A percentile compares a stretch with the other conserved stretches of the same genome.
phyloP scores from a whole-genome alignment of 2,888 invertebrate genomes.

The Holacanthella duospinosa region DNA sequence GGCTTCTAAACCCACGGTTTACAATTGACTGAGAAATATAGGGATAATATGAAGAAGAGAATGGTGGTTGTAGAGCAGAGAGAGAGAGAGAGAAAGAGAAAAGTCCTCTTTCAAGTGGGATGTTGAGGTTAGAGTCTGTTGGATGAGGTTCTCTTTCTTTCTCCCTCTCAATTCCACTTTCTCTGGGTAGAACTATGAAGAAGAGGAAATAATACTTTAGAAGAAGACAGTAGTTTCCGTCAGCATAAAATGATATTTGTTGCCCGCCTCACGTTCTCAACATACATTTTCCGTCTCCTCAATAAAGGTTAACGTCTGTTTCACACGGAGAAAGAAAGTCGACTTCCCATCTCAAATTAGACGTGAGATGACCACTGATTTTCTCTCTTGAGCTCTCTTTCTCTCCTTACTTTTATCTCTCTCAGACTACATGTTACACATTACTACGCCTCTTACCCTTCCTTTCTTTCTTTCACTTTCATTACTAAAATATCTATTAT shows the following conservation, averaged over 20 bases:
- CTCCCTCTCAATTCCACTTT: not conserved
- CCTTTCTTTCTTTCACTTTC: conserved; percentile 11
- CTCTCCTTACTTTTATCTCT: not conserved
- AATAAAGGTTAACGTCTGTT: conserved; percentile 22
- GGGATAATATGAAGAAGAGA: not conserved
- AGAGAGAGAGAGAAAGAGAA: not conserved
- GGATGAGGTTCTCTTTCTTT: conserved; percentile 1
- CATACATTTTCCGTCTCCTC: conserved; percentile 18
- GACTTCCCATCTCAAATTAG: conserved; percentile 8
- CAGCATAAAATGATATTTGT: conserved; percentile 18
- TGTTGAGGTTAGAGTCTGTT: conserved; percentile 2
- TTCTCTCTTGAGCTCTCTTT: conserved; percentile 8
- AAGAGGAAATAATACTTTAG: conserved; percentile 10
- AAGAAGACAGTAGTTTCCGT: conserved; percentile 14
- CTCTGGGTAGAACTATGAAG: not conserved
- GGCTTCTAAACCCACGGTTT: not conserved
- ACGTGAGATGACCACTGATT: conserved; percentile 22
- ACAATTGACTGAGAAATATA: not conserved
- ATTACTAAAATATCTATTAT: conserved; percentile 16
- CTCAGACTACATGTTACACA: not conserved
- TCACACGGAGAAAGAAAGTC: conserved; percentile 11
- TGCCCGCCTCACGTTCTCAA: conserved; percentile 18
- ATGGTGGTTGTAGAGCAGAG: not conserved
- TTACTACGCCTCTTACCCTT: not conserved
- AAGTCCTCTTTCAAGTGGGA: not conserved